These are phyloP conservation scores for Lasioglossum leucozonium DNA, from an alignment of 2,888 invertebrate genomes.

Conservation along the genomic window DNA sequence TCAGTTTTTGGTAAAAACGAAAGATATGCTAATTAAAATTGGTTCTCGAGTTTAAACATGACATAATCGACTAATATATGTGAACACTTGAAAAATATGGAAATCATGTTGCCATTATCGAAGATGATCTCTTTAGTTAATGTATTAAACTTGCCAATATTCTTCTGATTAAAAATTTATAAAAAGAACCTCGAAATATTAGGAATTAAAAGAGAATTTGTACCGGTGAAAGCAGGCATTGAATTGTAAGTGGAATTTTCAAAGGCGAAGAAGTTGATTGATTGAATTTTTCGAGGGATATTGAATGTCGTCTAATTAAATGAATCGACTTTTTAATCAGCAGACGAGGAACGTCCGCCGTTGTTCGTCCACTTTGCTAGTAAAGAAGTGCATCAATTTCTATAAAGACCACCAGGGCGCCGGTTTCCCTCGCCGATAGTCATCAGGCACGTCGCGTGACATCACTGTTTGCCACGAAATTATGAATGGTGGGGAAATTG, in stretches of 20 bases:
- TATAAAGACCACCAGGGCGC: conserved; percentile 25
- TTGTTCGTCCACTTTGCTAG: not conserved
- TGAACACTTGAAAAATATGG: not conserved
- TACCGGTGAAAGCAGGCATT: not conserved
- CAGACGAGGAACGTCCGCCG: not conserved
- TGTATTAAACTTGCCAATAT: not conserved
- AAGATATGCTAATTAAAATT: not conserved
- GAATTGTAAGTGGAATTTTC: not conserved
- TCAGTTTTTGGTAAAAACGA: not conserved
- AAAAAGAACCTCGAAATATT: not conserved
- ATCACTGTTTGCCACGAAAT: conserved; percentile 61
- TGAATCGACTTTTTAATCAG: not conserved
- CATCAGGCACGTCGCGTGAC: conserved; percentile 62
- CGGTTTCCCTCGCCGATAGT: conserved; percentile 46
- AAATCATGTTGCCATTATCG: not conserved
- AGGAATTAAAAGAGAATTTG: not conserved
- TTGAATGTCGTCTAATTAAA: not conserved
- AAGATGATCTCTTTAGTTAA: not conserved
- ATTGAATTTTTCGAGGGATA: not conserved
- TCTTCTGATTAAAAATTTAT: not conserved
- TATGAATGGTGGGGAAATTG: conserved; percentile 47
- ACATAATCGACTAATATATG: not conserved
- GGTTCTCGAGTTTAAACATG: not conserved
- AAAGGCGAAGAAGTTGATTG: not conserved
- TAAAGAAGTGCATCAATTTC: conserved; percentile 8